Base-by-base conservation (phyloP, 2,113 vertebrate species). In the Cyphomyrus plagiostoma region DNA sequence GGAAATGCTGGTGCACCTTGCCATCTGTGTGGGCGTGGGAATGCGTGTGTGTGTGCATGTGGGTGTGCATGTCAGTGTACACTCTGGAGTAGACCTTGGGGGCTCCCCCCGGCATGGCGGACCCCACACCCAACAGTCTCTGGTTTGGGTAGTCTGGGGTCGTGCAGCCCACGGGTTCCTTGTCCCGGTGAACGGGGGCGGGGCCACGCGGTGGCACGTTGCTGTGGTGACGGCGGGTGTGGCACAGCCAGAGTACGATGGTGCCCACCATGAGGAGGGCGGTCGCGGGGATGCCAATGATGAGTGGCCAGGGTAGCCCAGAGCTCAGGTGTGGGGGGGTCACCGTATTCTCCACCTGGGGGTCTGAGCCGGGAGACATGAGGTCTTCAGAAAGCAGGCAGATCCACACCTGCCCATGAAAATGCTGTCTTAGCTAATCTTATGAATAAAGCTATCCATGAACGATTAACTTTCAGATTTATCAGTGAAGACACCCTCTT, bases 171-270 rank as follows among this genome's bases (percentile, higher is more conserved):
- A 86, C 84, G 15, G 42, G 70, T 15, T 92, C 91, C 66, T 92
- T 93, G 89, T 92, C 92, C 23, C 92, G 90, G 90, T 92, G 92
- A 45, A 82, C n/a, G 1, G 48, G 48, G 3, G 89, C 49, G 3
- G 46, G 50, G 3, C 90, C 74, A 0, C 91, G 89, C 1, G 91
- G 90, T 0, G 91, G 92, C 50, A 91, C 89, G 53, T 86, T 39
- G 11, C 84, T 30, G 13, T 94, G 92, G 6, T 92, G 92, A 4
- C 92, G 90, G 19, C 90, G 94, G 45, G 90, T 93, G 89, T 95
- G 94, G 91, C 94, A 95, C 85, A 95, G 86, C 94, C 94, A 95
- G 58, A 95, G 91, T 26, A 95, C 93, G 2, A 95, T 93, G 74
- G 93, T 92, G 66, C 94, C 94, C 19, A 94, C 92, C 70, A 95